A percentile compares a stretch with the other conserved stretches of the same genome.
Conservation (phyloP, 2,113 vertebrate genomes). For the Hiodon tergisus region DNA sequence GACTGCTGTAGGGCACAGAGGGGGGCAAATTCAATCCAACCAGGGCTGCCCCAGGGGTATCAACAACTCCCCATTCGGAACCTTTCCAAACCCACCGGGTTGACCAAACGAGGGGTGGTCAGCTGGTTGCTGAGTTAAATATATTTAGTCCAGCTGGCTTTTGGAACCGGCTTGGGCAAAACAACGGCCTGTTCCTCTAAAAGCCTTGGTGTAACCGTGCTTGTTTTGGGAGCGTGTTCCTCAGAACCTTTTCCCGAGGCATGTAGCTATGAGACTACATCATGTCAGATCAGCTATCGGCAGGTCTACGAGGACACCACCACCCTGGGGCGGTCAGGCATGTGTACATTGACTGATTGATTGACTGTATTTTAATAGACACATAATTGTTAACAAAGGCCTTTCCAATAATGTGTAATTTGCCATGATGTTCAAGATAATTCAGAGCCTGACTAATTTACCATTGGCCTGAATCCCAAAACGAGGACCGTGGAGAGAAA, state of each 20-base stretch:
- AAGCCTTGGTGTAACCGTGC: background rate
- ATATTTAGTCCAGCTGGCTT: background rate
- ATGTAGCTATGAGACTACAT: conserved; percentile 52
- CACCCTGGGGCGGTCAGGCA: conserved; percentile 77
- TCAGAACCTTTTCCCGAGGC: too few relatives aligned
- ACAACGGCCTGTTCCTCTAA: background rate
- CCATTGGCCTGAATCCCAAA: conserved; percentile 61
- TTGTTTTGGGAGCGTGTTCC: background rate
- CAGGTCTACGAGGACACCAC: conserved; percentile 79
- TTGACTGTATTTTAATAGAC: conserved; percentile 98
- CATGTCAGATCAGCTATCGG: conserved; percentile 82
- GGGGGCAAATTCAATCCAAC: conserved; percentile 13
- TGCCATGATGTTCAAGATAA: conserved; percentile 70
- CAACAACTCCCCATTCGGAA: background rate
- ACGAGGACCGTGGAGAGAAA: conserved; percentile 48
- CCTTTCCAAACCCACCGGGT: background rate
- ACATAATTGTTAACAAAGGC: conserved; percentile 98
- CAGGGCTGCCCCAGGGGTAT: background rate
- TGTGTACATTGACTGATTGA: conserved; percentile 82
- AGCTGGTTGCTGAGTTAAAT: background rate
- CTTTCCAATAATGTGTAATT: conserved; percentile 85
- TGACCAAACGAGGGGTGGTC: background rate
- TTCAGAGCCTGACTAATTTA: conserved; percentile 69
- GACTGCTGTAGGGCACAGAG: conserved; percentile 37
- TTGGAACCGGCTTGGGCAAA: background rate